These are phyloP conservation scores for Achlya flavicornis DNA, from an alignment of 2,888 invertebrate species.

Conservation along the genomic window DNA sequence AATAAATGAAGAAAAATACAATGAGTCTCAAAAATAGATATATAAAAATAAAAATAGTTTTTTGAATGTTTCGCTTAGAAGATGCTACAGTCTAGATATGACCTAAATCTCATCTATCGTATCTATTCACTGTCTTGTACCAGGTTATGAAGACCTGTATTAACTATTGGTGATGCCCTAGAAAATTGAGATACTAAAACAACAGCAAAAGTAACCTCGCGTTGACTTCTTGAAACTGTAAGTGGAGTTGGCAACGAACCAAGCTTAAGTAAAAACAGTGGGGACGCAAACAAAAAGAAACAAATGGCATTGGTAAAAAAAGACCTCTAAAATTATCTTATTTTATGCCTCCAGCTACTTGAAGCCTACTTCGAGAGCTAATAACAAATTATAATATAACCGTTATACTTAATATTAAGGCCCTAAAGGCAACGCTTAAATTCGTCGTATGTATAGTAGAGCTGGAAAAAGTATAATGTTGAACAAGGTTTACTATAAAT, in stretches of 20 bases:
- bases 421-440: not conserved
- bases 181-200: not conserved
- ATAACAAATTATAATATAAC: constrained; percentile 2
- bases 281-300: not conserved
- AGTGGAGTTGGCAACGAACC: not conserved
- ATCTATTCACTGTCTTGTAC: no score
- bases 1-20: no score
- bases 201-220: no score
- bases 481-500: constrained; percentile 42
- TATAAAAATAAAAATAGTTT: no score
- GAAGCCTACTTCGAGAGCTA: not conserved
- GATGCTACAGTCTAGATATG: no score
- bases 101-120: no score
- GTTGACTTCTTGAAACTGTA: no score
- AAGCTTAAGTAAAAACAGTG: not conserved
- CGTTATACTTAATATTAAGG: not conserved
- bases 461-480: constrained; percentile 19
- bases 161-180: no score
- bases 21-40: no score
- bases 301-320: not conserved
- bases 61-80: no score
- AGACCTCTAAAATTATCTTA: constrained; percentile 8
- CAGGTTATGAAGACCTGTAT: no score
- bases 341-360: constrained; percentile 10
- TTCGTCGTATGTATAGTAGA: not conserved